These are phyloP conservation scores for Polydrusus pterygomalis DNA, from an alignment of 2,888 invertebrate genomes.

Conservation along the genomic window DNA sequence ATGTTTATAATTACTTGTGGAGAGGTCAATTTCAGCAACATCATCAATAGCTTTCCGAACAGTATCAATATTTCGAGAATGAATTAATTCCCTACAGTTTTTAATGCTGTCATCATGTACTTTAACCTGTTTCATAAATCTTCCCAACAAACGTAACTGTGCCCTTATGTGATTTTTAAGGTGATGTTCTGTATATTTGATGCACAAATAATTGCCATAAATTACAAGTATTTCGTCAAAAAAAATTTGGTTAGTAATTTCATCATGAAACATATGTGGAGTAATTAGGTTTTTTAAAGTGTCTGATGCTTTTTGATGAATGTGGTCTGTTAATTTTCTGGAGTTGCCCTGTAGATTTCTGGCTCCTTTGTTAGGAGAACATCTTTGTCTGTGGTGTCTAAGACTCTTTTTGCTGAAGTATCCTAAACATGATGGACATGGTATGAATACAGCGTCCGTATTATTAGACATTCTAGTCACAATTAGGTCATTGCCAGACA, in stretches of 20 bases:
- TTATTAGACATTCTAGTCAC: not conserved
- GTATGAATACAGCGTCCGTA: not conserved
- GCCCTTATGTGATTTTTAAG: not conserved
- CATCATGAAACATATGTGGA: not conserved
- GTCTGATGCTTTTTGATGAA: not conserved
- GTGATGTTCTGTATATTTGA: not conserved
- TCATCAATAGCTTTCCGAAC: not conserved
- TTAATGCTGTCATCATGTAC: not conserved
- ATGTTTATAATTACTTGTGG: not conserved
- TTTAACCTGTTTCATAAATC: not conserved
- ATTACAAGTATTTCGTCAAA: not conserved
- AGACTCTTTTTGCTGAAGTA: not conserved
- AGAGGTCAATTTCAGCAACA: not conserved
- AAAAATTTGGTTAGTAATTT: not conserved
- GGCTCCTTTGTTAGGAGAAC: not conserved
- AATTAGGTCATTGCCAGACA: not conserved
- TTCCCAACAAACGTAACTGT: not conserved
- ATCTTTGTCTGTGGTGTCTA: not conserved
- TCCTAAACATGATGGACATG: not conserved
- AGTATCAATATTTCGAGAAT: not conserved
- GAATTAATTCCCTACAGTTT: not conserved
- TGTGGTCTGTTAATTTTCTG: not conserved
- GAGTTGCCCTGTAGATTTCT: not conserved
- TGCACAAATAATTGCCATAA: slow-evolving; percentile 1
- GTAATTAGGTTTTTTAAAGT: not conserved